phyloP scores from a whole-genome alignment of 2,113 vertebrate species.

The Tetrao urogallus region DNA sequence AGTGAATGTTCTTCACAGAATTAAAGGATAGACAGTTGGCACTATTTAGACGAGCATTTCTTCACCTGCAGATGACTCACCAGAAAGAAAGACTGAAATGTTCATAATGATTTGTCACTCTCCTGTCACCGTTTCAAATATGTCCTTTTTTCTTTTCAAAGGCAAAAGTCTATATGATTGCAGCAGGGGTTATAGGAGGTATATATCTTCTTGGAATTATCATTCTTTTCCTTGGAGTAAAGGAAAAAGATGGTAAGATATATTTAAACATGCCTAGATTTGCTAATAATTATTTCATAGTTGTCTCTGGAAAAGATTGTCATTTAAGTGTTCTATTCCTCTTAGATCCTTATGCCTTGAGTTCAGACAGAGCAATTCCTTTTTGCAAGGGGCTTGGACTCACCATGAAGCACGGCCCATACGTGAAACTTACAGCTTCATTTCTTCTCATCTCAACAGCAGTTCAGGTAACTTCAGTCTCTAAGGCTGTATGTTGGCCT shows the following conservation, averaged over 20 bases:
- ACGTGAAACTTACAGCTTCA: conserved; percentile 87
- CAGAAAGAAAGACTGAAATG: background rate
- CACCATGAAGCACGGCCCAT: conserved; percentile 89
- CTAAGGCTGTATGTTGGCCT: background rate
- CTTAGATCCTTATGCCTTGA: conserved; percentile 83
- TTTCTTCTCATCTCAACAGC: conserved; percentile 96
- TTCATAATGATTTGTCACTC: background rate
- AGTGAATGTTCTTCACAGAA: background rate
- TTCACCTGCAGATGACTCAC: conserved; percentile 19
- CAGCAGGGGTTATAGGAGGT: conserved; percentile 86
- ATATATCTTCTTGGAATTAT: conserved; percentile 87
- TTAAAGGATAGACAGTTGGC: background rate
- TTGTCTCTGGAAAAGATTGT: background rate
- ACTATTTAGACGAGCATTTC: background rate
- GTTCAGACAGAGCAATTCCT: conserved; percentile 82
- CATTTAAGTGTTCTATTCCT: conserved; percentile 29
- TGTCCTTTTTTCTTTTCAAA: conserved; percentile 63
- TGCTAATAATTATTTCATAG: background rate
- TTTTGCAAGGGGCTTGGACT: conserved; percentile 89
- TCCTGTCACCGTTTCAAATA: background rate
- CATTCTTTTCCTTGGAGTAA: conserved; percentile 91
- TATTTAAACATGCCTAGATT: background rate
- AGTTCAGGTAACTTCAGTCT: conserved; percentile 86
- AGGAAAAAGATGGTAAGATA: conserved; percentile 89
- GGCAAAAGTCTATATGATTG: conserved; percentile 91